These are phyloP conservation scores for Nephrocerus scutellatus DNA, from an alignment of 2,888 invertebrate genomes.

Conservation along the genomic window DNA sequence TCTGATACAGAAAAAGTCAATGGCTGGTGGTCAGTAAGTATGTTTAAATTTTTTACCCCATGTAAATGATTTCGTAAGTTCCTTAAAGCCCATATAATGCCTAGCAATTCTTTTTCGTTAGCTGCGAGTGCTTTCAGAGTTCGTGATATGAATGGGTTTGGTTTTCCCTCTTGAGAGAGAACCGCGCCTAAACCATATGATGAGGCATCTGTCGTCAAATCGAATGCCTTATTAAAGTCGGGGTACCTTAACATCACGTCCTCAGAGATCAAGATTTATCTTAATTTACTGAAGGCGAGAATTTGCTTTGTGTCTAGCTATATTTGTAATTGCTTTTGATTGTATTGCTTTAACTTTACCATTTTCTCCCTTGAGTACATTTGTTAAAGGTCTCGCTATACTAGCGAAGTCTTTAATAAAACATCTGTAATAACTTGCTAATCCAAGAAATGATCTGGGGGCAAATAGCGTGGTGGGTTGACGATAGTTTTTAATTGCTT, in stretches of 20 bases:
- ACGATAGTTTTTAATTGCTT: too few relatives aligned
- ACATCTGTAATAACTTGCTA: too few relatives aligned
- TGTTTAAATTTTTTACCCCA: constrained; percentile 26
- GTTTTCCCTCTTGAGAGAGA: constrained; percentile 27
- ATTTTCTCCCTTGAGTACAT: constrained; percentile 10
- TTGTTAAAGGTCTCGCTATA: constrained; percentile 11
- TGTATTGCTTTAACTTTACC: constrained; percentile 3
- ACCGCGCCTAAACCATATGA: constrained; percentile 29
- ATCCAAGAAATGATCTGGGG: too few relatives aligned
- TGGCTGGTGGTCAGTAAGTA: constrained; percentile 21
- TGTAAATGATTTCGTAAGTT: constrained; percentile 38
- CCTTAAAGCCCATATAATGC: constrained; percentile 36
- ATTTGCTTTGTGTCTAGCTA: constrained; percentile 7
- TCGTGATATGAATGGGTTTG: constrained; percentile 31
- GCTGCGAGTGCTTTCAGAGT: constrained; percentile 25
- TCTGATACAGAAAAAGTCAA: constrained; percentile 22
- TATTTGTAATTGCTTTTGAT: constrained; percentile 7
- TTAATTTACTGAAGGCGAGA: constrained; percentile 14
- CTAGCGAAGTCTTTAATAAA: too few relatives aligned
- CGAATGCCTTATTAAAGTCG: constrained; percentile 15
- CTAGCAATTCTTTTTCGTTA: constrained; percentile 38
- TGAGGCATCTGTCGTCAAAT: constrained; percentile 31
- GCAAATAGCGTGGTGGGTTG: too few relatives aligned
- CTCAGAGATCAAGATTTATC: constrained; percentile 11
- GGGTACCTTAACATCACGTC: constrained; percentile 14